A percentile compares a stretch with the other conserved stretches of the same genome.
Conservation (phyloP, 2,113 vertebrate genomes). For the Labeo catla region DNA sequence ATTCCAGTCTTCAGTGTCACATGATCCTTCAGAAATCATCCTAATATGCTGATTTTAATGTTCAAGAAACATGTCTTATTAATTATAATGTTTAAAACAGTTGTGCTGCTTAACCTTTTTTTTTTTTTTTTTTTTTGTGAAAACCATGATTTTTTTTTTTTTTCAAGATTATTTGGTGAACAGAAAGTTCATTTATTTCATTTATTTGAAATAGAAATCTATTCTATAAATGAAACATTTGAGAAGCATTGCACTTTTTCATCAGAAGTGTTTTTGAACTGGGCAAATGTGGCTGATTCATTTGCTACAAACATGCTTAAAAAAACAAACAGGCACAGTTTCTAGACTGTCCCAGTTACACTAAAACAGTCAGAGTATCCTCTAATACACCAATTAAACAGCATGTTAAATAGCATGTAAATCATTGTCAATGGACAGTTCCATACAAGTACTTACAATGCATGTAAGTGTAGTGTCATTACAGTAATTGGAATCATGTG, state of each 20-base stretch:
- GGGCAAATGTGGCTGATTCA: too few relatives aligned
- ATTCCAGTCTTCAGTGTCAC: too few relatives aligned
- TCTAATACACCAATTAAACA: neutral
- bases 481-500: conserved; percentile 31
- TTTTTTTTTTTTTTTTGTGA: too few relatives aligned
- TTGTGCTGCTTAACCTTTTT: too few relatives aligned
- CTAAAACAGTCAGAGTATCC: neutral
- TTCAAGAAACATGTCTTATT: too few relatives aligned
- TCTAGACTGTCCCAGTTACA: neutral
- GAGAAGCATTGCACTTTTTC: neutral
- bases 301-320: neutral
- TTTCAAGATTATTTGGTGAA: too few relatives aligned
- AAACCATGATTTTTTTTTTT: too few relatives aligned
- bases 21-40: too few relatives aligned
- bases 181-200: too few relatives aligned
- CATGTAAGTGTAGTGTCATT: neutral
- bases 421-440: neutral
- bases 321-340: neutral
- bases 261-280: neutral
- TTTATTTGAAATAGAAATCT: too few relatives aligned
- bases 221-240: neutral
- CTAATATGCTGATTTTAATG: too few relatives aligned
- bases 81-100: too few relatives aligned
- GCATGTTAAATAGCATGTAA: neutral
- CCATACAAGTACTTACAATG: neutral